Percentiles rank a stretch among this genome's conserved stretches.
phyloP scores from a whole-genome alignment of 2,888 invertebrate genomes.

The Platynereis dumerilii region DNA sequence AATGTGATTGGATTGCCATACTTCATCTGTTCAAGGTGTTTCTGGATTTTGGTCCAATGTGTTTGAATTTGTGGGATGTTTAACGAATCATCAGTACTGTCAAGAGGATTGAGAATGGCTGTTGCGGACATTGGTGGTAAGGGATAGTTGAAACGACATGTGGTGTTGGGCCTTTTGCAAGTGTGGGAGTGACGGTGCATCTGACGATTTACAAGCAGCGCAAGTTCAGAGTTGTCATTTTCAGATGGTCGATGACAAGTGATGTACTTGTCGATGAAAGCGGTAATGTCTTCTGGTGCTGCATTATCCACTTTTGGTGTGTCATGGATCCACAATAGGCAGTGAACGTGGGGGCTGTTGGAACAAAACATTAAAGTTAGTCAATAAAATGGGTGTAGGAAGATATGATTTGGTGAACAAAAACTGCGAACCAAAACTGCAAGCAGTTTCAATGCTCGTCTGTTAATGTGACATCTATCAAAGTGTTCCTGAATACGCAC shows the following conservation, averaged over 20 bases:
- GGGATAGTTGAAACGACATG: conserved; percentile 16
- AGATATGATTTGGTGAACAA: no score
- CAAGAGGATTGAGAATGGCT: neutral
- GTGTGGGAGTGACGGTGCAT: conserved; percentile 12
- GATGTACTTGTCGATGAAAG: conserved; percentile 17
- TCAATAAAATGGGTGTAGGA: no score
- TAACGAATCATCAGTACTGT: neutral
- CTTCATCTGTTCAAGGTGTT: neutral
- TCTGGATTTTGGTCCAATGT: neutral
- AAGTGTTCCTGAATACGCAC: no score
- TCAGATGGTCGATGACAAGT: neutral
- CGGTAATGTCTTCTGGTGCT: neutral
- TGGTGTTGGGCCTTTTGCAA: conserved; percentile 17
- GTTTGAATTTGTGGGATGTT: neutral
- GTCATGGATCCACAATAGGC: conserved; percentile 7
- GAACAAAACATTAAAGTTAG: no score
- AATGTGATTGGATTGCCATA: neutral
- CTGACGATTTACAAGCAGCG: neutral
- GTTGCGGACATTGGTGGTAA: conserved; percentile 2
- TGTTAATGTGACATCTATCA: no score
- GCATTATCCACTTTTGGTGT: neutral
- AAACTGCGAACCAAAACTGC: no score
- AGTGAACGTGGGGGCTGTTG: conserved; percentile 9
- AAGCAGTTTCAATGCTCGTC: no score
- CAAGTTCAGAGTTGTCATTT: neutral